Evolutionary conservation across 1,140 invertebrate species (phyloP).

Genomic region (Scaptomyza montana): DNA sequence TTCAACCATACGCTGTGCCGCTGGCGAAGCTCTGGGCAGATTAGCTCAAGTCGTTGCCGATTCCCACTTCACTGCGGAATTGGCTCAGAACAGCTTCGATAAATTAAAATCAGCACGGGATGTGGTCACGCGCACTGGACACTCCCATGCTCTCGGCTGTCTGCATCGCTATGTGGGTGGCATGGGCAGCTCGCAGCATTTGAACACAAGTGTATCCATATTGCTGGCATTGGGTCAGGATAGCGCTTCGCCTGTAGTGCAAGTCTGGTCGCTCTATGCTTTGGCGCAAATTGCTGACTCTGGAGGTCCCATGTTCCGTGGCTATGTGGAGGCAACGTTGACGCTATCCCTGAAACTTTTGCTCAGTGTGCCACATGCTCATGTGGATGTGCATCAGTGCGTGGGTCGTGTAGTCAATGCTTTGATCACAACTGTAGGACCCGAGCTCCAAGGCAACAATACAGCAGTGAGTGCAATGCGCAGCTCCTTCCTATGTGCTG

Average conservation of each 20-base stretch:
- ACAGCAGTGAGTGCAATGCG: conserved; percentile 88
- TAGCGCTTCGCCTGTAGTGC: conserved; percentile 84
- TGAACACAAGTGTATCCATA: conserved; percentile 97
- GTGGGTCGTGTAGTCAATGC: conserved; percentile 97
- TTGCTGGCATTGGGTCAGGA: conserved; percentile 97
- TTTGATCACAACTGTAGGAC: conserved; percentile 98
- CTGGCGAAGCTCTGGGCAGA: conserved; percentile 94
- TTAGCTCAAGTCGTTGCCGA: conserved; percentile 94
- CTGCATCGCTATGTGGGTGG: conserved; percentile 95
- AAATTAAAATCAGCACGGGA: conserved; percentile 94
- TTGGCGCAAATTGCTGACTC: conserved; percentile 98
- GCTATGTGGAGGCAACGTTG: conserved; percentile 97
- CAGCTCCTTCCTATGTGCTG: conserved; percentile 93
- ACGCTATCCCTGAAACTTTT: conserved; percentile 95
- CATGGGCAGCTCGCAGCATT: conserved; percentile 95
- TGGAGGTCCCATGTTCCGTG: conserved; percentile 98
- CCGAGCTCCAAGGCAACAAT: conserved; percentile 95
- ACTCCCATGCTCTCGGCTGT: conserved; percentile 96
- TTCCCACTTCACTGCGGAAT: conserved; percentile 94
- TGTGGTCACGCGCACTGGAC: conserved; percentile 94
- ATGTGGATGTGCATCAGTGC: conserved; percentile 96
- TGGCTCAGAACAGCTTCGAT: conserved; percentile 96
- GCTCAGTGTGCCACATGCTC: conserved; percentile 93
- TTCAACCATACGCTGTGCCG: conserved; percentile 93
- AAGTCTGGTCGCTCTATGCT: conserved; percentile 98